A percentile compares a stretch with the other conserved stretches of the same genome.
Conservation (phyloP, 2,113 vertebrate species). For the Enhydra lutris region DNA sequence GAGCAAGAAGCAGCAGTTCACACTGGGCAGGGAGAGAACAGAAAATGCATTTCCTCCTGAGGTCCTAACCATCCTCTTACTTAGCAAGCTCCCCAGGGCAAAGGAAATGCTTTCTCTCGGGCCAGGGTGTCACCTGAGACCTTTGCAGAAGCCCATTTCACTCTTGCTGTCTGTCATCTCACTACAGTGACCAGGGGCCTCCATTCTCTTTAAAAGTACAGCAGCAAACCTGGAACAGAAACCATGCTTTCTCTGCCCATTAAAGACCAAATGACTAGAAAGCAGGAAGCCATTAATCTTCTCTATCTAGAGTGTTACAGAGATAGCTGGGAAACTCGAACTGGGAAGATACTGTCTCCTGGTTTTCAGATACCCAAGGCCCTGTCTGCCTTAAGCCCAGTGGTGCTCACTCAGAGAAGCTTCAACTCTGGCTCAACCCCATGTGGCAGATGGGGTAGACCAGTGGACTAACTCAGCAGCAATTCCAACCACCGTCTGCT, state of each 20-base stretch:
- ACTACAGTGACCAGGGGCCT: background rate
- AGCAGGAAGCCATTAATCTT: background rate
- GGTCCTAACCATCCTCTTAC: background rate
- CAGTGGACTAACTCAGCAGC: background rate
- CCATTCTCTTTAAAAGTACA: background rate
- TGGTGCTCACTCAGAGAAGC: background rate
- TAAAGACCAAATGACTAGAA: constrained; percentile 9
- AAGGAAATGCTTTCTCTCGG: background rate
- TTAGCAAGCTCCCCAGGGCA: background rate
- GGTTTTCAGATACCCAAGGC: background rate
- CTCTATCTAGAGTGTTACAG: background rate
- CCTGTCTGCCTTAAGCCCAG: background rate
- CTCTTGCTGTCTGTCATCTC: background rate
- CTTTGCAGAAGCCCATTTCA: background rate
- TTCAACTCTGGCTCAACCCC: background rate
- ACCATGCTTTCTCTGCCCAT: background rate
- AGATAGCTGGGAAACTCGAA: background rate
- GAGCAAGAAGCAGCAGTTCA: background rate
- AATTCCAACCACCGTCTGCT: background rate
- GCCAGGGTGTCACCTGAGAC: background rate
- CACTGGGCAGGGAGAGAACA: background rate
- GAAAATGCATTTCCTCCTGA: background rate
- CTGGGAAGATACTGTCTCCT: background rate
- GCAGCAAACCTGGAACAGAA: background rate
- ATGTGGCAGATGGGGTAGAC: background rate